These are phyloP conservation scores for Lumbricus terrestris DNA, from an alignment of 2,888 invertebrate species.

Conservation along the genomic window DNA sequence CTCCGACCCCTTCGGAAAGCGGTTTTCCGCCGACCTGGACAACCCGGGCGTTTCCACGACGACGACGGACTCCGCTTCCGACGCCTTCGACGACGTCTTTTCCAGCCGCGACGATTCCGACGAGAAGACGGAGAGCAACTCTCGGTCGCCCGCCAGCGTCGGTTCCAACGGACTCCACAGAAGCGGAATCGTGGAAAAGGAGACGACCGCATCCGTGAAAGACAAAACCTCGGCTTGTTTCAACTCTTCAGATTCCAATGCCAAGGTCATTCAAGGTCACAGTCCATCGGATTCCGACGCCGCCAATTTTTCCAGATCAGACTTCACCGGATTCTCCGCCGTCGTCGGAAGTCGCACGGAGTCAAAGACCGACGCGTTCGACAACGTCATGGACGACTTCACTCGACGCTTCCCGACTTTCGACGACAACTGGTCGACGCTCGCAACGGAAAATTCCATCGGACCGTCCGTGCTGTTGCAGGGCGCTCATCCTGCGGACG, in stretches of 20 bases:
- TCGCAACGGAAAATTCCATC: neutral
- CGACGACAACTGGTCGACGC: neutral
- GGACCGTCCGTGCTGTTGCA: neutral
- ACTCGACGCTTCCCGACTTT: neutral
- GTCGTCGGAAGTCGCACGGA: neutral
- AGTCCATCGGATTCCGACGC: neutral
- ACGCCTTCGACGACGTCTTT: neutral
- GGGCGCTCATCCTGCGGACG: neutral
- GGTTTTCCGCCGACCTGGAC: neutral
- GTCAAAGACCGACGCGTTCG: neutral
- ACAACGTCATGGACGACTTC: conserved; percentile 9
- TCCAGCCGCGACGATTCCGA: neutral
- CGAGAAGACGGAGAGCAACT: neutral
- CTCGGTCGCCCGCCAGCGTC: neutral
- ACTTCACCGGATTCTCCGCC: too few species aligned
- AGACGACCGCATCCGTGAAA: neutral
- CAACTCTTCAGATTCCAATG: neutral
- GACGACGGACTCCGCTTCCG: neutral
- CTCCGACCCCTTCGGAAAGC: neutral
- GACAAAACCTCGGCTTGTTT: neutral
- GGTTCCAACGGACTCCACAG: neutral
- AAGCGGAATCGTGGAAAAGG: neutral
- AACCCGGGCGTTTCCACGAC: neutral
- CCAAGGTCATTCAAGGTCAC: neutral
- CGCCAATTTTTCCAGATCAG: neutral